Conservation (phyloP, 1,140 invertebrate species). For the Solenopsis fugax region DNA sequence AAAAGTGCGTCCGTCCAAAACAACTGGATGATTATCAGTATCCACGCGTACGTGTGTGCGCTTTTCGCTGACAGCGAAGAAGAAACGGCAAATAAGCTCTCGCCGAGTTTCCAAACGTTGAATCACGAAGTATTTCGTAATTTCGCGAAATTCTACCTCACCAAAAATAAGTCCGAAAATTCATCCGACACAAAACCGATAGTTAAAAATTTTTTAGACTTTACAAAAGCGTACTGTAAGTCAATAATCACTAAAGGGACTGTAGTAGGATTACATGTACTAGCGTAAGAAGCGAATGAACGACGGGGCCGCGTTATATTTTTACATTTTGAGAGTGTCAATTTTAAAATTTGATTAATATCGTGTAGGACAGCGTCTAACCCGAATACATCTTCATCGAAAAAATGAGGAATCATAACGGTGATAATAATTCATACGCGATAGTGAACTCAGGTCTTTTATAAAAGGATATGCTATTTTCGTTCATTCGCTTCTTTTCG, state of each 20-base stretch:
- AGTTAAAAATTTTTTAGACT: conserved; percentile 15
- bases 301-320: background rate
- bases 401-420: background rate
- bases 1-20: conserved; percentile 69
- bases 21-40: conserved; percentile 39
- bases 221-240: background rate
- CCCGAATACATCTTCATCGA: background rate
- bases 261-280: conserved; percentile 13
- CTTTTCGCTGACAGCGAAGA: background rate
- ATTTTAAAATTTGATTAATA: conserved; percentile 42
- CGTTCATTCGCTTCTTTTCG: background rate
- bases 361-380: background rate
- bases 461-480: conserved; percentile 9
- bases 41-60: background rate
- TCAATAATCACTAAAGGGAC: background rate
- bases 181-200: background rate
- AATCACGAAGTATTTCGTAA: conserved; percentile 13
- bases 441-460: conserved; percentile 18
- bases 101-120: conserved; percentile 40
- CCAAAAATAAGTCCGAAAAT: conserved; percentile 8
- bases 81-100: conserved; percentile 24
- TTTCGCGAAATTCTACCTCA: conserved; percentile 43
- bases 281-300: conserved; percentile 15
- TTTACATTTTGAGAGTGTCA: conserved; percentile 19
- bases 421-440: background rate